Evolutionary conservation across 2,888 invertebrate species (phyloP), one percentile per base, ranked within the genome.

Genomic region (Tinea pellionella): DNA sequence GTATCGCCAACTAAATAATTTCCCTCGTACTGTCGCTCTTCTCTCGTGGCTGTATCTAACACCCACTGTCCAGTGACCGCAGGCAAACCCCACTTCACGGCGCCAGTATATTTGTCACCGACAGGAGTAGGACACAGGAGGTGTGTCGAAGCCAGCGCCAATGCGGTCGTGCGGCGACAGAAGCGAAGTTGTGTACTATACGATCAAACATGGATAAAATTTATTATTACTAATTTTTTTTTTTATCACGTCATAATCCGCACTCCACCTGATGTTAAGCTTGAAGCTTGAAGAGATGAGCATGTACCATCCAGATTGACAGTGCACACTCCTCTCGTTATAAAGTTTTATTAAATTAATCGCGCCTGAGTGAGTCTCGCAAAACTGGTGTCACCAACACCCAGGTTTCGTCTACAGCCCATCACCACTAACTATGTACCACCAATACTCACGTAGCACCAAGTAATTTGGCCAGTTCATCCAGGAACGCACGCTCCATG

Each of bases 1-100:
- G 89, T 87, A 32, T 90, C 89, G 0, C 92, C 92, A 0, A 94
- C 89, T 0, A 92, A 78, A 70, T 88, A 91, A 0, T 74, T 73
- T 0, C 67, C 72, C 70, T 91, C 93, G 30, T 89, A 74, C 1
- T 92, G 83, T 47, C 88, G 78, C 12, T 71, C 69, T 0, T 91
- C 91, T 0, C 77, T 72, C 51, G 72, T 70, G 12, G 90, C 92
- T 74, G 96, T 96, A 24, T 89, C 89, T 53, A 93, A 70, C 58
- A 97, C 73, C 97, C 97, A 97, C 9, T 90, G 81, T 9, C 92
- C 91, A 0, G 77, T 90, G 0, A 97, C 92, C 0, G 94, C 94
- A 0, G 96, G 96, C 61, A 96, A 81, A 11, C 90, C 90, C 98
- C 97, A 98, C 74, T 94, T 95, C 0, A 93, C 68, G 0, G 95